These are phyloP conservation scores for Anabacerthia variegaticeps DNA, from an alignment of 2,797 vertebrate genomes.

Conservation along the genomic window DNA sequence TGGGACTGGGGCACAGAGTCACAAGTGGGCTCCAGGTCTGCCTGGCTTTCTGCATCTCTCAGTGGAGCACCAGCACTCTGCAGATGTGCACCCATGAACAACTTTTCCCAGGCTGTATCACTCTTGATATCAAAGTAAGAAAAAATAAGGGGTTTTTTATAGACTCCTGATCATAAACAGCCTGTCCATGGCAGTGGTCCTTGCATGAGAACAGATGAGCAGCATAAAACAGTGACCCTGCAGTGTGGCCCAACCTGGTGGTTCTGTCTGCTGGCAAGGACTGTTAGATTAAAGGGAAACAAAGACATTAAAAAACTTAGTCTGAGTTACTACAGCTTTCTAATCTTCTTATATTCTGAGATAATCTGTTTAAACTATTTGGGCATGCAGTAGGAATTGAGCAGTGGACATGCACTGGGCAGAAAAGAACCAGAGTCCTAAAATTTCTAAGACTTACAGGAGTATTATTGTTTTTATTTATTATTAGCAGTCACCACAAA, in stretches of 20 bases:
- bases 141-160: not conserved
- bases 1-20: not conserved
- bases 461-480: constrained; percentile 36
- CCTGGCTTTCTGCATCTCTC: not conserved
- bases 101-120: not conserved
- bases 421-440: not conserved
- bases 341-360: not conserved
- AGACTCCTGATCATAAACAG: not conserved
- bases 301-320: not conserved
- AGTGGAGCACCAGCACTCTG: not conserved
- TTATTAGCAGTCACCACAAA: constrained; percentile 23
- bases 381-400: not conserved
- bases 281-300: not conserved
- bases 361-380: not conserved
- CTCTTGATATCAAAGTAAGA: not conserved
- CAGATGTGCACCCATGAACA: not conserved
- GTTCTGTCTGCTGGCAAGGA: not conserved
- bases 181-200: not conserved
- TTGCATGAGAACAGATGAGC: not conserved
- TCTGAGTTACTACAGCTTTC: not conserved
- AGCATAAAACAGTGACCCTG: not conserved
- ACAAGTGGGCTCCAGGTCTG: not conserved
- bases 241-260: not conserved
- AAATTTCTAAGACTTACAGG: not conserved
- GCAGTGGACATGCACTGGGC: not conserved